These are phyloP conservation scores for Microdon myrmicae DNA, from an alignment of 2,888 invertebrate genomes.

Conservation along the genomic window DNA sequence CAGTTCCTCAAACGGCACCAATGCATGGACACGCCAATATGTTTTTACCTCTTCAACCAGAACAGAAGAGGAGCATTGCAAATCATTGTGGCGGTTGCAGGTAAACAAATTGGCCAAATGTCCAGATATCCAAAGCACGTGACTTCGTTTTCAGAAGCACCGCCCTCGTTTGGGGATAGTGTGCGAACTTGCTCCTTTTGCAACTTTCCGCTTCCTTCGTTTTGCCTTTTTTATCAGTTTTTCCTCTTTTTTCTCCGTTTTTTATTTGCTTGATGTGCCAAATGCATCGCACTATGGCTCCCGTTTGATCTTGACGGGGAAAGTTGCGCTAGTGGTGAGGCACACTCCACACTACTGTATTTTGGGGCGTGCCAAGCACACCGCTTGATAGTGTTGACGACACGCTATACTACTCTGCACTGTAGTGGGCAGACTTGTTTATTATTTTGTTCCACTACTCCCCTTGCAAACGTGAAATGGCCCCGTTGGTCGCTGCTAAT, in stretches of 20 bases:
- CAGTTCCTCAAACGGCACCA: too few species aligned
- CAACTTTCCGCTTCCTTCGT: slow-evolving; percentile 20
- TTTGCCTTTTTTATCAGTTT: slow-evolving; percentile 9
- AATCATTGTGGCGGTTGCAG: slow-evolving; percentile 30
- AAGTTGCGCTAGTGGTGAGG: slow-evolving; percentile 35
- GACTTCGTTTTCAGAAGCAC: slow-evolving; percentile 41
- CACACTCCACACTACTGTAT: slow-evolving; percentile 20
- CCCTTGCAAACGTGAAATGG: slow-evolving; percentile 9
- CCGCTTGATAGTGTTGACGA: slow-evolving; percentile 31
- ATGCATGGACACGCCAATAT: too few species aligned
- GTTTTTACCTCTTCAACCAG: too few species aligned
- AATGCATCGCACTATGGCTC: slow-evolving; percentile 49
- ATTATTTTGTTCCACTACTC: slow-evolving; percentile 14
- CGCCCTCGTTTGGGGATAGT: slow-evolving; percentile 46
- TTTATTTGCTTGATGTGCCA: slow-evolving; percentile 25
- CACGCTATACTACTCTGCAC: slow-evolving; percentile 23
- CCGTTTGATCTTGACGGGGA: slow-evolving; percentile 51
- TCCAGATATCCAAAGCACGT: slow-evolving; percentile 37
- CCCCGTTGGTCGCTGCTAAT: slow-evolving; percentile 2
- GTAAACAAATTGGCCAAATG: slow-evolving; percentile 46
- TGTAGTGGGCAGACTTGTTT: slow-evolving; percentile 32
- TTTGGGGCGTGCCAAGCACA: slow-evolving; percentile 45
- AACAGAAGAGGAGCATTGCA: too few species aligned
- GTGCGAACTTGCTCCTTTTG: slow-evolving; percentile 47
- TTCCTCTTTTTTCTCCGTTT: slow-evolving; percentile 17